Percentiles rank a stretch among this genome's conserved stretches.
These are phyloP conservation scores for Lordiphosa stackelbergi DNA, from an alignment of 1,140 invertebrate genomes.

Conservation along the genomic window DNA sequence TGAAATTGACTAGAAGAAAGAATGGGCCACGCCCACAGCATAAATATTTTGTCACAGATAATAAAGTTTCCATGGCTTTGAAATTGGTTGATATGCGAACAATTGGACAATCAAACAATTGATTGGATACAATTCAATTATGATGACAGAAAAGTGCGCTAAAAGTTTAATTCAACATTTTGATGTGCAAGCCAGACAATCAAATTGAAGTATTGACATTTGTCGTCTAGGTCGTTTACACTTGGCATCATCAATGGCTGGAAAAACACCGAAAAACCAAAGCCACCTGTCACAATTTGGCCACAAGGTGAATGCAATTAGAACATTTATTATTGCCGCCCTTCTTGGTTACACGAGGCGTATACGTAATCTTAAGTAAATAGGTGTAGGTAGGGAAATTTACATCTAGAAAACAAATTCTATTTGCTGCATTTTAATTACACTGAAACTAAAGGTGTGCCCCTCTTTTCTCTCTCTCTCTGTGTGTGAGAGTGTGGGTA, in stretches of 20 bases:
- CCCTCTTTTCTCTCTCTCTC: neutral
- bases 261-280: constrained; percentile 24
- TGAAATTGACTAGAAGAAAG: too few relatives aligned
- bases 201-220: constrained; percentile 2
- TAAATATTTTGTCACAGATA: constrained; percentile 9
- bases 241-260: constrained; percentile 23
- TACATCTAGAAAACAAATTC: constrained; percentile 7
- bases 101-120: constrained; percentile 23
- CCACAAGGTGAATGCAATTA: constrained; percentile 28
- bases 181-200: constrained; percentile 27
- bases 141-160: constrained; percentile 25
- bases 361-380: constrained; percentile 52
- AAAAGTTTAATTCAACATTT: constrained; percentile 40
- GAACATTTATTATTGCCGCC: constrained; percentile 31
- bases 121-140: constrained; percentile 50
- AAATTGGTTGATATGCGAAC: constrained; percentile 13
- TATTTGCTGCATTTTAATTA: constrained; percentile 55
- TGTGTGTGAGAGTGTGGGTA: neutral
- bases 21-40: constrained; percentile 24
- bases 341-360: constrained; percentile 52
- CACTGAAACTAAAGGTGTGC: constrained; percentile 13
- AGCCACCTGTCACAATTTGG: constrained; percentile 9
- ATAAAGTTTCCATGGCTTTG: constrained; percentile 37
- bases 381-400: constrained; percentile 14
- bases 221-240: constrained; percentile 22